Base-by-base conservation (phyloP, 2,797 vertebrate species). In the Pseudomugil tenellus region DNA sequence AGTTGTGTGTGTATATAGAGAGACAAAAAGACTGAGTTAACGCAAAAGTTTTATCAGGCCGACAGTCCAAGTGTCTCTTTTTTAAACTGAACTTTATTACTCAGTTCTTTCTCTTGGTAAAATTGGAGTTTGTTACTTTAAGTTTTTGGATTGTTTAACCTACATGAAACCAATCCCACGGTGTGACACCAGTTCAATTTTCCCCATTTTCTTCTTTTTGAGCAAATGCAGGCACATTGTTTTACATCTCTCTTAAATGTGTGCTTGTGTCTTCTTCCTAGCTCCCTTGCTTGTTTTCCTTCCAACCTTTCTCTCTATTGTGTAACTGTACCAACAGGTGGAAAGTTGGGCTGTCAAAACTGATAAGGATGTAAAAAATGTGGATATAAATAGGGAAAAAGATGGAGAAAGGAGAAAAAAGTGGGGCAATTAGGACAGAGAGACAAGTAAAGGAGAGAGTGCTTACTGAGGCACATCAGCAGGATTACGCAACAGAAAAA, bases 261-360 rank as follows among this genome's bases (percentile, higher is more conserved):
- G 25, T 12, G 11, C 23, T 4, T 23, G 11, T 49, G 48, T 49
- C 23, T 14, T 16, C 49, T 16, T 51, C 6, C 23, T 51, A 25
- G 6, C 41, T 69, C 51, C 68, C 48, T 58, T 1, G 0, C 28
- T 52, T 5, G 51, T 48, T 49, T 52, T 12, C 23, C 62, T 57
- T 26, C 19, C n/a, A 51, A 2, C 59, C 53, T 57, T 48, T 39
- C 60, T 78, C 2, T 3, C 62, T 72, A 53, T 70, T 63, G 76
- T 71, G 84, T 89, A 88, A 83, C 87, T 70, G 25, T 84, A 76
- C 82, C 79, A 87, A 85, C 84, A 84, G 60, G 74, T 53, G 65
- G 49, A 70, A 60, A 37, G 64, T 37, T 76, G 59, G 66, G 63
- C 28, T 76, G 67, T 61, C 52, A 64, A 72, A 80, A 32, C 56